Evolutionary conservation across 2,797 vertebrate genomes (phyloP).

Genomic region (Neostethus bicornis): DNA sequence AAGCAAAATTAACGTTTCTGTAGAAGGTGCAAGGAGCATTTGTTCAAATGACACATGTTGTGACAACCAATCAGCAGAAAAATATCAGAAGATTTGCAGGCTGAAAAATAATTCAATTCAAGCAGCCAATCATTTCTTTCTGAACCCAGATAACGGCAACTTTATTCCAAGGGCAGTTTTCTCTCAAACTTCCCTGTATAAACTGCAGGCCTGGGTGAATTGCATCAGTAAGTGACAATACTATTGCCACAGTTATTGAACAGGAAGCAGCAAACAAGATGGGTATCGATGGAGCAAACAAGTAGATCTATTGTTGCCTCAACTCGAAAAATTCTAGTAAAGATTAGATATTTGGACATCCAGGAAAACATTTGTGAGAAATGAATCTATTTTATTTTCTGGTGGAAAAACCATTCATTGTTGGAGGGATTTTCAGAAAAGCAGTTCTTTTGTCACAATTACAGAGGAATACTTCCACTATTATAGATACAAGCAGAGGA

Average conservation of each 20-base stretch:
- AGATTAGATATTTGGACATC: conserved; percentile 13
- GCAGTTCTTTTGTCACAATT: no score
- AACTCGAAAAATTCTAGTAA: conserved; percentile 49
- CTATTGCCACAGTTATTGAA: conserved; percentile 9
- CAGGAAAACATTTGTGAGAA: conserved; percentile 13
- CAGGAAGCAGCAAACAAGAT: conserved; percentile 16
- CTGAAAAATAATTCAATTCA: conserved; percentile 14
- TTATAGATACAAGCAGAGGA: no score
- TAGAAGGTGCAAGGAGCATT: neutral
- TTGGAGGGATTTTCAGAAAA: neutral
- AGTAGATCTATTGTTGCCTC: conserved; percentile 30
- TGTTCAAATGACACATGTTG: neutral
- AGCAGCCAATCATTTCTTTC: conserved; percentile 15
- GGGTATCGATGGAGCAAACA: conserved; percentile 25
- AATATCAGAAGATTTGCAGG: neutral
- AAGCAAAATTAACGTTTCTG: neutral
- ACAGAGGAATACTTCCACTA: no score
- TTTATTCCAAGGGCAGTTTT: conserved; percentile 32
- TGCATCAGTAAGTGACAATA: conserved; percentile 21
- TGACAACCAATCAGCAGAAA: neutral
- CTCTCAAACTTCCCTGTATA: conserved; percentile 27
- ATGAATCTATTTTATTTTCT: neutral
- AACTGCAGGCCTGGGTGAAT: conserved; percentile 32
- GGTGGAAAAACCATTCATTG: no score
- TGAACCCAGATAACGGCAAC: conserved; percentile 17